Percentiles rank a stretch among this genome's conserved stretches.
phyloP scores from a whole-genome alignment of 2,113 vertebrate species.

The Takifugu flavidus region DNA sequence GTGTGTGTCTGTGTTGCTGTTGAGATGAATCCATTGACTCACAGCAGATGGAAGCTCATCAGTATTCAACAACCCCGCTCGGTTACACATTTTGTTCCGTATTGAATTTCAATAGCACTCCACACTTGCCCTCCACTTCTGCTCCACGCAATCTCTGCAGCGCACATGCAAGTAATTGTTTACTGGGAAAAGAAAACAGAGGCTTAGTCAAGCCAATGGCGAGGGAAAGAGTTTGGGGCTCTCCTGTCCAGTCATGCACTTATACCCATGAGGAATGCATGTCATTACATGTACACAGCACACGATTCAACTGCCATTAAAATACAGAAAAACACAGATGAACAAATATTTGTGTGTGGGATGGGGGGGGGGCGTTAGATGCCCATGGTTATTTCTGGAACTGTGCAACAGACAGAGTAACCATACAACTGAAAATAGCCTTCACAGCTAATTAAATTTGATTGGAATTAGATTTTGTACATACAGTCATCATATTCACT shows the following conservation, averaged over 20 bases:
- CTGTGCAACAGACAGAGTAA: slow-evolving; percentile 33
- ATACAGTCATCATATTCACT: background rate
- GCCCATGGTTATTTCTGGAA: slow-evolving; percentile 63
- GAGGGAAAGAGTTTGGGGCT: no score
- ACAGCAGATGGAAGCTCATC: slow-evolving; percentile 22
- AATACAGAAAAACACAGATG: no score
- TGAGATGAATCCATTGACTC: slow-evolving; percentile 27
- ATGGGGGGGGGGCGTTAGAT: slow-evolving; percentile 34
- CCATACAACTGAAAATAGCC: slow-evolving; percentile 7
- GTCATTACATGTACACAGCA: no score
- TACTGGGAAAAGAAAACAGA: slow-evolving; percentile 30
- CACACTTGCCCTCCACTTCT: slow-evolving; percentile 41
- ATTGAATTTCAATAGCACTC: slow-evolving; percentile 45
- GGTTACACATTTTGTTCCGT: slow-evolving; percentile 33
- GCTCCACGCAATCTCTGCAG: slow-evolving; percentile 40
- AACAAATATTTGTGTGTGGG: slow-evolving; percentile 10
- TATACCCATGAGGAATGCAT: no score
- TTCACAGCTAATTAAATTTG: background rate
- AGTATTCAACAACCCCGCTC: slow-evolving; percentile 26
- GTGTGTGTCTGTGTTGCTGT: background rate
- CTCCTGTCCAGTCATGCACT: no score
- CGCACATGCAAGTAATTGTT: slow-evolving; percentile 12
- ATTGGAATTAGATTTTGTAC: slow-evolving; percentile 4
- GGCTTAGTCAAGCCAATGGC: slow-evolving; percentile 7
- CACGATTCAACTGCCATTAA: no score